Percentiles rank a stretch among this genome's conserved stretches.
Conservation (phyloP, 2,888 invertebrate genomes). For the Linnaemya vulpina region DNA sequence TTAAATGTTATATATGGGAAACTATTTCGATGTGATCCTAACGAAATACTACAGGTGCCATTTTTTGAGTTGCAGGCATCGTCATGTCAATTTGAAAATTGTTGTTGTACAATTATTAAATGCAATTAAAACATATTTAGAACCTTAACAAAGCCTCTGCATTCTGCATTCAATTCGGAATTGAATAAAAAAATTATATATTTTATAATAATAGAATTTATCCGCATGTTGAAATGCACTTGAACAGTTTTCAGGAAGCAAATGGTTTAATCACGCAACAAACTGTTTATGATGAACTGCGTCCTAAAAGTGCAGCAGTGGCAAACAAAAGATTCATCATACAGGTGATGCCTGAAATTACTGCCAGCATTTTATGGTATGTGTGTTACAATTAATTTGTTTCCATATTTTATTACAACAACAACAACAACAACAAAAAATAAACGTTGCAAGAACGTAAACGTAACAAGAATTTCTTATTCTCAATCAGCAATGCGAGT, state of each 20-base stretch:
- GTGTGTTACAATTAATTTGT: slow-evolving; percentile 7
- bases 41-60: too few species aligned
- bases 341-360: slow-evolving; percentile 63
- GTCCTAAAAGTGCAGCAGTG: background rate
- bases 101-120: background rate
- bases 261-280: slow-evolving; percentile 80
- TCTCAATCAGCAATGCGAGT: slow-evolving; percentile 18
- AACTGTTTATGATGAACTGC: slow-evolving; percentile 32
- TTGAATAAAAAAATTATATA: background rate
- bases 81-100: background rate
- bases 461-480: too few species aligned
- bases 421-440: background rate
- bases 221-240: slow-evolving; percentile 26
- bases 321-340: slow-evolving; percentile 67
- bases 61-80: too few species aligned
- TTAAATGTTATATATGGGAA: too few species aligned
- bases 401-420: slow-evolving; percentile 15
- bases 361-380: background rate
- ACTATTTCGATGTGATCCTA: too few species aligned
- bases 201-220: background rate
- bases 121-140: background rate
- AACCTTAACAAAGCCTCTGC: background rate
- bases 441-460: too few species aligned
- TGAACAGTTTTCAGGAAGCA: slow-evolving; percentile 77
- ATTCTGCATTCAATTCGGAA: background rate